Evolutionary conservation across 2,113 vertebrate species (phyloP), one percentile per base, ranked within the genome.

Genomic region (Elgaria multicarinata): DNA sequence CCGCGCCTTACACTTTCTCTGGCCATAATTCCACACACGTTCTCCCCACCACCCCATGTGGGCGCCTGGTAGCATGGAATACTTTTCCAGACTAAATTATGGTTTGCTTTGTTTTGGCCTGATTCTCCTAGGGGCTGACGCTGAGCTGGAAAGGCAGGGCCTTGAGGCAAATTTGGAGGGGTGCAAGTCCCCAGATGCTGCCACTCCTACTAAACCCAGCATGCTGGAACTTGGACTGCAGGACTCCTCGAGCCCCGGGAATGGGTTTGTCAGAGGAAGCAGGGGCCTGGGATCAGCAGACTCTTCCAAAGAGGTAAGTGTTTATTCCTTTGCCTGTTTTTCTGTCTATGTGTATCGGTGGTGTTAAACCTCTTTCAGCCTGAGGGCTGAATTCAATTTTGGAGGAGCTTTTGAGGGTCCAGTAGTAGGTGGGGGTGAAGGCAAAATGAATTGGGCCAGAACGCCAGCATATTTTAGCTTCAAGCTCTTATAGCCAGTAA

Each of bases 271-370:
- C n/a, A 0, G 14, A 0, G 86, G 85, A 50, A 6, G 53, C 8
- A 42, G 4, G 62, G 85, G 46, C 0, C 2, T 67, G 64, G 88
- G 91, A 42, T 58, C 90, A 20, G 0, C 36, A 5, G 55, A 0
- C 74, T 55, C 22, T 13, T 81, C 87, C 0, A 2, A 0, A n/a
- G 71, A 94, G 93, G 96, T 95, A 88, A 93, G 94, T 91, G 36
- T 12, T 76, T 2, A 3, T 36, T 64, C 33, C 1, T 66, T 64
- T 66, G 24, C 14, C 50, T 78, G 20, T 31, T 77, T 74, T 5
- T 6, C 1, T 0, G 20, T 85, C 50, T 85, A 16, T 66, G 46
- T 62, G 3, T 62, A 62, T 62, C 58, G 22, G 58, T 20, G 20
- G 58, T 62, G 16, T 22, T 20, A 20, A 62, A 20, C 20, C 5